A percentile compares a stretch with the other conserved stretches of the same genome.
Evolutionary conservation across 2,888 invertebrate species (phyloP).

Genomic region (Ischnus inquisitorius): DNA sequence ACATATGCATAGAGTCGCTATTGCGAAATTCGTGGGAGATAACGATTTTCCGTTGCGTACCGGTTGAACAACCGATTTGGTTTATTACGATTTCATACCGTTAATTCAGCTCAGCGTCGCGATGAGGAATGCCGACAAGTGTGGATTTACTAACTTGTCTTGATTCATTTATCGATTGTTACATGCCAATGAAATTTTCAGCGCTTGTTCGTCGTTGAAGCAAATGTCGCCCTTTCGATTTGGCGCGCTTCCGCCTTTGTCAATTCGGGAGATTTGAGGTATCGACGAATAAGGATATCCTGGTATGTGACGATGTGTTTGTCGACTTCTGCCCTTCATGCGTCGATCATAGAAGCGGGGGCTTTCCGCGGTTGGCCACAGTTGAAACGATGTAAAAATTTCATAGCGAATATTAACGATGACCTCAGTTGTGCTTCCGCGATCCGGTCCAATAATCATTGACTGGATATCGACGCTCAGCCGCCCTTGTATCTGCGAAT

Average conservation of each 20-base stretch:
- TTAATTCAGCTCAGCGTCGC: constrained; percentile 30
- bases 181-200: not conserved
- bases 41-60: constrained; percentile 42
- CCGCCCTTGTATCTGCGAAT: not conserved
- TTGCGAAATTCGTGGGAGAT: constrained; percentile 51
- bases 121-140: constrained; percentile 14
- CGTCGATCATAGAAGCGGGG: not conserved
- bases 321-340: constrained; percentile 9
- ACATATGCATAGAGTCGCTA: not conserved
- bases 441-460: constrained; percentile 17
- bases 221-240: not conserved
- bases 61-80: constrained; percentile 30
- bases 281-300: constrained; percentile 48
- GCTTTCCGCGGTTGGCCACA: not conserved
- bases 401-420: constrained; percentile 14
- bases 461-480: not conserved
- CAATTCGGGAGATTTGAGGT: constrained; percentile 1
- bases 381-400: not conserved
- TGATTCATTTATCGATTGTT: not conserved
- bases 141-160: not conserved
- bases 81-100: constrained; percentile 26
- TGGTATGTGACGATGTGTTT: constrained; percentile 37
- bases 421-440: constrained; percentile 23
- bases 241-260: constrained; percentile 8
- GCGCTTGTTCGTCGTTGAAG: not conserved